Evolutionary conservation across 1,140 invertebrate genomes (phyloP).

Genomic region (Monochamus saltuarius): DNA sequence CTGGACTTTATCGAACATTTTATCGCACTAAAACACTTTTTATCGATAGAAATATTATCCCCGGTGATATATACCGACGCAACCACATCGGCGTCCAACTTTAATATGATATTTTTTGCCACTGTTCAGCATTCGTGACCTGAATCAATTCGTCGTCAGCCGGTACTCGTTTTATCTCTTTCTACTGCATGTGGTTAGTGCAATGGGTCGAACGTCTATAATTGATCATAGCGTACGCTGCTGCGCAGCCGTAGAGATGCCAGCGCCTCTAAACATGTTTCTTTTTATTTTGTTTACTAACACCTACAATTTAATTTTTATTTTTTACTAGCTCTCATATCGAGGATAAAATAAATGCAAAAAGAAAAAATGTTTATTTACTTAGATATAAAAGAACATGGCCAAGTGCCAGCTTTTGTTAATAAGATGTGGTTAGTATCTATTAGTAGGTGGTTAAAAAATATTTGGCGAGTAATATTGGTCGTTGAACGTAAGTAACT

Average conservation of each 20-base stretch:
- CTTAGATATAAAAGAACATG: no score
- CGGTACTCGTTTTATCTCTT: slow-evolving; percentile 7
- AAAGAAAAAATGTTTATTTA: no score
- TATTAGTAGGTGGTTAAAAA: no score
- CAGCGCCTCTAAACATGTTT: slow-evolving; percentile 27
- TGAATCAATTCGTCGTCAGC: slow-evolving; percentile 15
- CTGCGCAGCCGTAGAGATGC: slow-evolving; percentile 24
- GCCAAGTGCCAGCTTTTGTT: no score
- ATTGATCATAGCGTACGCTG: background rate
- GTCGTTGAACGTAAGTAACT: no score
- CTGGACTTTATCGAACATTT: slow-evolving; percentile 5
- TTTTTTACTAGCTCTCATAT: no score
- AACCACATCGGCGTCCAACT: slow-evolving; percentile 25
- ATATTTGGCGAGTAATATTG: no score
- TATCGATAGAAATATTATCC: slow-evolving; percentile 9
- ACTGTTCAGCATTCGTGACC: slow-evolving; percentile 16
- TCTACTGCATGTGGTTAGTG: background rate
- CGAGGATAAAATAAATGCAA: no score
- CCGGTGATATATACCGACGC: slow-evolving; percentile 18
- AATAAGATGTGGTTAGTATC: no score
- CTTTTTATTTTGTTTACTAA: background rate
- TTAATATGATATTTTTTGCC: slow-evolving; percentile 30
- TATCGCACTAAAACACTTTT: slow-evolving; percentile 10
- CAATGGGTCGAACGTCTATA: slow-evolving; percentile 4
- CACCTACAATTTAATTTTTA: no score